Percentiles rank a stretch among this genome's conserved stretches.
These are phyloP conservation scores for Leptinotarsa rubiginosa DNA, from an alignment of 2,888 invertebrate genomes.

Conservation along the genomic window DNA sequence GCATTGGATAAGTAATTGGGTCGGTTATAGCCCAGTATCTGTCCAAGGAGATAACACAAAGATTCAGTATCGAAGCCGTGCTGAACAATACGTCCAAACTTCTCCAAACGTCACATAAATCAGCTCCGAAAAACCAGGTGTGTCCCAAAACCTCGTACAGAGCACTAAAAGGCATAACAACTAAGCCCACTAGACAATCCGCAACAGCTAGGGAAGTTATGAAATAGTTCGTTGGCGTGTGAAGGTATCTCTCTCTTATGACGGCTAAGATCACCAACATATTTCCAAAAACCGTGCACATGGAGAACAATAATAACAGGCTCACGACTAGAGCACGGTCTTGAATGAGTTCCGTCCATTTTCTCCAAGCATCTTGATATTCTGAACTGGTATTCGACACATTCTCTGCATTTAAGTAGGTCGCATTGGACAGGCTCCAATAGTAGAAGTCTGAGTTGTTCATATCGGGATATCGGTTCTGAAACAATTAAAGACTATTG, in stretches of 20 bases:
- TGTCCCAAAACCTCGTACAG: constrained; percentile 89
- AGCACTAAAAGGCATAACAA: constrained; percentile 98
- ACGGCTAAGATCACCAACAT: constrained; percentile 94
- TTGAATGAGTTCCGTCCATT: constrained; percentile 71
- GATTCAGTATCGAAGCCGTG: constrained; percentile 96
- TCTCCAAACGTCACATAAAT: constrained; percentile 98
- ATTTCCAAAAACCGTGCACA: constrained; percentile 96
- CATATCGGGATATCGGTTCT: constrained; percentile 53
- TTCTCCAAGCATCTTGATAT: constrained; percentile 62
- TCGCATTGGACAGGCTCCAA: constrained; percentile 43
- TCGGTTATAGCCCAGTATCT: constrained; percentile 99
- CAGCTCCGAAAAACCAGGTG: constrained; percentile 93
- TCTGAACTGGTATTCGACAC: constrained; percentile 61
- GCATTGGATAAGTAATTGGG: constrained; percentile 96
- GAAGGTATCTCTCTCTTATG: constrained; percentile 90
- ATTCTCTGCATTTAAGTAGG: constrained; percentile 47
- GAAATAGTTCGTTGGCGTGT: constrained; percentile 97
- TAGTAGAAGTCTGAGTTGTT: constrained; percentile 53
- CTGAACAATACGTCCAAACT: constrained; percentile 96
- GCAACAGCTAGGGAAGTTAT: constrained; percentile 97
- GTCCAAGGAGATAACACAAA: constrained; percentile 96
- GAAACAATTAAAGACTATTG: constrained; percentile 41
- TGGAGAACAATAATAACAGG: constrained; percentile 86
- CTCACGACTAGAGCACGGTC: constrained; percentile 83
- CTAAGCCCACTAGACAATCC: constrained; percentile 94